Evolutionary conservation across 2,113 vertebrate genomes (phyloP).

Genomic region (Myiopsitta monachus): DNA sequence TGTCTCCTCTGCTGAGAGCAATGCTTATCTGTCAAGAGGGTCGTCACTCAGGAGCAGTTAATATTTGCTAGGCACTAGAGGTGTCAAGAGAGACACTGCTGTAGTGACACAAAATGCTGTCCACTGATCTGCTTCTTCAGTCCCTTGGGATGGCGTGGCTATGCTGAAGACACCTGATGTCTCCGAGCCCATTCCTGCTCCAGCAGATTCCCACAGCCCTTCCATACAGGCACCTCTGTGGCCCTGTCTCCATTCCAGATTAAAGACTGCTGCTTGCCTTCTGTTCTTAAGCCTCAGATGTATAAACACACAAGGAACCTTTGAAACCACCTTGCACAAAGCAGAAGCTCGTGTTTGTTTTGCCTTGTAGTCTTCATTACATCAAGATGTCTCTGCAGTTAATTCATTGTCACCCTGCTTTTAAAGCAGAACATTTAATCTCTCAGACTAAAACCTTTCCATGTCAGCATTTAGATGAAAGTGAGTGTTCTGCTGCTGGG

Average conservation of each 20-base stretch:
- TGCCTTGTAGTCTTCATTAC: background rate
- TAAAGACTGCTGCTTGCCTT: background rate
- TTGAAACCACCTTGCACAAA: background rate
- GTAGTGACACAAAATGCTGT: background rate
- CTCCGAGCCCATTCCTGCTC: background rate
- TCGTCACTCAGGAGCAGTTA: background rate
- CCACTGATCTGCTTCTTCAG: fast-evolving
- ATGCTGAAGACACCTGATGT: background rate
- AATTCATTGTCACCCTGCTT: conserved; percentile 6
- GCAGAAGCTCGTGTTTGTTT: conserved; percentile 29
- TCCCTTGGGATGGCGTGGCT: fast-evolving
- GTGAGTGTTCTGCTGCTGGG: background rate
- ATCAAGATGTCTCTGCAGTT: background rate
- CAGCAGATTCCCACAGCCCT: background rate
- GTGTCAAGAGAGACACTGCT: background rate
- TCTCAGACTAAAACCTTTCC: background rate
- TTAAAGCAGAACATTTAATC: background rate
- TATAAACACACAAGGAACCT: background rate
- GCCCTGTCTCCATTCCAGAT: background rate
- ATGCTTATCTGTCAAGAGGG: background rate
- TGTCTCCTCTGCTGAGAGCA: background rate
- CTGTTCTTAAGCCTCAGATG: background rate
- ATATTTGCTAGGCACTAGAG: background rate
- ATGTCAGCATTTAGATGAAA: background rate
- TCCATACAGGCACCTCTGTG: background rate